phyloP scores from a whole-genome alignment of 2,888 invertebrate genomes.

The Geotrupes spiniger region DNA sequence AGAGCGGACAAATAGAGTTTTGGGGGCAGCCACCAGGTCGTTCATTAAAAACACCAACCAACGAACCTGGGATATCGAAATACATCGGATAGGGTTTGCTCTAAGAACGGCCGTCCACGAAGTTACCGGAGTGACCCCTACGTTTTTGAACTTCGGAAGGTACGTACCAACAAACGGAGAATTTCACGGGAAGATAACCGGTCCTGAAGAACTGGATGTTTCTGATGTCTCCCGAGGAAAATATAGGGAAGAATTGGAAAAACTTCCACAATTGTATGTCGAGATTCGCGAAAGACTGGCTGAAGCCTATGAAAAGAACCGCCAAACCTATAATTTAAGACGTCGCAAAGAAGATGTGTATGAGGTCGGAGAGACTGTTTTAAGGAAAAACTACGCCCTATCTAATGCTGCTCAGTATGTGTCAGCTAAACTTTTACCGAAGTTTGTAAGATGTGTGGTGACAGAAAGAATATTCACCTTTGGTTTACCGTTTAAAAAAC shows the following conservation, averaged over 20 bases:
- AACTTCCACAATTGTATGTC: slow-evolving; percentile 3
- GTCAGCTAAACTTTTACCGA: no score
- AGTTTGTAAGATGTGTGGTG: no score
- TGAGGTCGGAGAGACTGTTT: no score
- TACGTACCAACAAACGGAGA: neutral
- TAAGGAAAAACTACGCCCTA: no score
- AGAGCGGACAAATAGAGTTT: no score
- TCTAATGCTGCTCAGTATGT: no score
- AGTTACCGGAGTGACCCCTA: slow-evolving; percentile 18
- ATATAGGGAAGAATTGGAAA: neutral
- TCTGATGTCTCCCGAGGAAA: neutral
- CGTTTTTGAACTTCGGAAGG: slow-evolving; percentile 20
- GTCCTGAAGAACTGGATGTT: no score
- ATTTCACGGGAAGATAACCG: no score
- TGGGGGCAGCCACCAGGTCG: no score
- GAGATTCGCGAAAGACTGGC: neutral
- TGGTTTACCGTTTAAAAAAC: no score
- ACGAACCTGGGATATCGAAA: slow-evolving; percentile 17
- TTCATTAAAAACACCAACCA: slow-evolving; percentile 17
- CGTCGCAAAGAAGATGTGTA: no score
- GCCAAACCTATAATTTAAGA: slow-evolving; percentile 22
- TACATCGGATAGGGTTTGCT: slow-evolving; percentile 19
- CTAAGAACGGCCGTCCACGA: slow-evolving; percentile 20
- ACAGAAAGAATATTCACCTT: no score
- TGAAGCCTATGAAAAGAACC: neutral